These are phyloP conservation scores for Brachyhypopomus gauderio DNA, from an alignment of 2,113 vertebrate species.

Conservation along the genomic window DNA sequence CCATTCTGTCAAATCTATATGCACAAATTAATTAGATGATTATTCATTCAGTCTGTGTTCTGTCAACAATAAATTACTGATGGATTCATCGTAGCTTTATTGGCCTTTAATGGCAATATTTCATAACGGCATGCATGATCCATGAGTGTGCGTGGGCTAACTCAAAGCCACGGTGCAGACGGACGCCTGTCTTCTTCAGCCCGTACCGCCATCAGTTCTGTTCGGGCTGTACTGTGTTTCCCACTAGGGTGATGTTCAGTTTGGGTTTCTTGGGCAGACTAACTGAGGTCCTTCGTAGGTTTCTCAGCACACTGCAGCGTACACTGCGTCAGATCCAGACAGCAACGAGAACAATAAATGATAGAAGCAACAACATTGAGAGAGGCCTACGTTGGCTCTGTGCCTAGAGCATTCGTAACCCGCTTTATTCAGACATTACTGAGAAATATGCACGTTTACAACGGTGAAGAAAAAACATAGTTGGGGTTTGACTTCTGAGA, in stretches of 20 bases:
- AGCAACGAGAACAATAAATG: background rate
- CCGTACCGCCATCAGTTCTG: background rate
- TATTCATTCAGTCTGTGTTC: background rate
- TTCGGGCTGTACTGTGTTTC: too few relatives aligned
- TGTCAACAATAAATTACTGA: conserved; percentile 12
- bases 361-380: background rate
- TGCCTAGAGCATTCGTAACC: background rate
- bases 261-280: background rate
- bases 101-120: background rate
- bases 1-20: background rate
- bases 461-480: background rate
- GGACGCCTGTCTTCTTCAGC: background rate
- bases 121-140: background rate
- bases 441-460: background rate
- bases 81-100: background rate
- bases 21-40: background rate
- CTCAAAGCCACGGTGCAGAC: background rate
- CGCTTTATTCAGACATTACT: background rate
- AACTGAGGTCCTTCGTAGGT: background rate
- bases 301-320: background rate
- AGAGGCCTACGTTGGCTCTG: background rate
- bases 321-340: background rate
- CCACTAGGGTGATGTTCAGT: too few relatives aligned
- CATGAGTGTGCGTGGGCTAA: background rate
- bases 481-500: background rate